Evolutionary conservation across 2,797 vertebrate genomes (phyloP), one percentile per base, ranked within the genome.

Genomic region (Tenualosa thibaudeaui): DNA sequence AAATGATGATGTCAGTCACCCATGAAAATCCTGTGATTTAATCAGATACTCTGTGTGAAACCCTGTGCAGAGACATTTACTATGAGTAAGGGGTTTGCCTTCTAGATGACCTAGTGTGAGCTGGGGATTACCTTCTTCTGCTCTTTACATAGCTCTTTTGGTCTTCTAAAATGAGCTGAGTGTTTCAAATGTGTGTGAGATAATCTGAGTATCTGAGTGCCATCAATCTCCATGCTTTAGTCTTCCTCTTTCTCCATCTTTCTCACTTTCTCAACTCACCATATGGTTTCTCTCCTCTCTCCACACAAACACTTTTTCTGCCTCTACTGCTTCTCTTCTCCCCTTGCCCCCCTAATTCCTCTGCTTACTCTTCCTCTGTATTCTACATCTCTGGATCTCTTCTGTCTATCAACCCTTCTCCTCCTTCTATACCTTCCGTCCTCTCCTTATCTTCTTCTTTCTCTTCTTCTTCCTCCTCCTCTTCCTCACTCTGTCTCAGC

Each of bases 401-500:
- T 51, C n/a, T 54, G n/a, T 24, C 22, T 31, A 46, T 24, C 49
- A 65, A 24, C 26, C 24, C 13, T 26, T 62, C 81, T 51, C 49
- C 7, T 17, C 37, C 10, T 53, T 81, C 46, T 6, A 60, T 81
- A 12, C 82, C 19, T 82, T n/a, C 15, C 26, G 40, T 75, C 24
- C 22, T 31, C 62, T 60, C 54, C 49, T 19, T 31, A 49, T 10
- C 82, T 83, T 82, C 60, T 81, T 26, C 62, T 71, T 83, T 82
- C 60, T 71, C n/a, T 56, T 40, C 62, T 2, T 71, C 65, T 2
- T 71, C 31, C 2, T 17, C 65, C 54, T 37, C 22, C 46, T 54
- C 19, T 50, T 13, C 56, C 58, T 56, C 49, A n/a, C 17, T 58
- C 84, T 85, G 10, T 58, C 84, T 85, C 90, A 92, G 92, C 92